These are phyloP conservation scores for Cheirogaleus major DNA, from an alignment of 2,797 vertebrate species.

Conservation along the genomic window DNA sequence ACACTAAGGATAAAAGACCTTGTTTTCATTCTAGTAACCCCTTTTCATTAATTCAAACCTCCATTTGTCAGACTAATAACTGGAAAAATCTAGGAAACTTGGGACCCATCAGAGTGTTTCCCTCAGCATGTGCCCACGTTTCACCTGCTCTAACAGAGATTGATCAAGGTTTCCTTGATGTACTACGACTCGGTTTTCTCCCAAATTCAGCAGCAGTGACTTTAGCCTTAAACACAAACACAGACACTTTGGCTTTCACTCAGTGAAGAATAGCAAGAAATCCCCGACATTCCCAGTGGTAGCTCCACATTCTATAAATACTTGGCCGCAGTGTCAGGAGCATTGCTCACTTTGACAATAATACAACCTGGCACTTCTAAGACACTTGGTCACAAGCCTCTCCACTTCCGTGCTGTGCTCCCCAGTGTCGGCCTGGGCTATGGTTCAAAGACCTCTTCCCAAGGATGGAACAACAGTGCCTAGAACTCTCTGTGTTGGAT, in stretches of 20 bases:
- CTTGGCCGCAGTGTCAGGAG: not conserved
- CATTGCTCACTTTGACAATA: not conserved
- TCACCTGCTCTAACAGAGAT: not conserved
- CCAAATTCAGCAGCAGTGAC: not conserved
- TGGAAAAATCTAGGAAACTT: not conserved
- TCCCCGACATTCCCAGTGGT: not conserved
- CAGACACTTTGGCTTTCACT: not conserved
- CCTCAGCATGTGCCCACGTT: not conserved
- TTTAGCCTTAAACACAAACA: not conserved
- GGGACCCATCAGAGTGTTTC: not conserved
- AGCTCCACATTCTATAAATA: not conserved
- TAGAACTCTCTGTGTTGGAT: not conserved
- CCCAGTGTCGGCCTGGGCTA: accelerated
- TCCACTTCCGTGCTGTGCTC: not conserved
- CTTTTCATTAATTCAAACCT: not conserved
- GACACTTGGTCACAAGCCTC: not conserved
- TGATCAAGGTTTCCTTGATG: not conserved
- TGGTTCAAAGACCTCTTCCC: not conserved
- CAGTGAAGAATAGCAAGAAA: conserved; percentile 4
- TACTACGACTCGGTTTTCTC: not conserved
- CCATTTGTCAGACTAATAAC: not conserved
- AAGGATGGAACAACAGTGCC: not conserved
- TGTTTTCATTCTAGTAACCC: not conserved
- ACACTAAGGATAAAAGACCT: not conserved
- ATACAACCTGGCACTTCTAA: not conserved